Conservation (phyloP, 2,888 invertebrate species). For the Mellilla xanthometata region DNA sequence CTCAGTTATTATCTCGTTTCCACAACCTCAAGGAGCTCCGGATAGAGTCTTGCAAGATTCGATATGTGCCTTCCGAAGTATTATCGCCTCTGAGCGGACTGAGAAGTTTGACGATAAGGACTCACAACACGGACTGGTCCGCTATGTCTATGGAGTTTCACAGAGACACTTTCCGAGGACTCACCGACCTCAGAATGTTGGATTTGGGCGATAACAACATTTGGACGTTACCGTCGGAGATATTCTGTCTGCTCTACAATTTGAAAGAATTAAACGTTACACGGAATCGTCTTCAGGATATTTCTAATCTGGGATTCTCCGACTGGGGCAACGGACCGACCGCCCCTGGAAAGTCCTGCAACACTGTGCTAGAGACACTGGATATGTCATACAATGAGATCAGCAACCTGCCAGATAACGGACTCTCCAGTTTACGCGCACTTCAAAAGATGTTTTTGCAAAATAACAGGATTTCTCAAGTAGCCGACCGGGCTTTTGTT, state of each 20-base stretch:
- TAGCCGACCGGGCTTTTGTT: slow-evolving; percentile 89
- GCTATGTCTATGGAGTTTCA: slow-evolving; percentile 90
- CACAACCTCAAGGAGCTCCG: slow-evolving; percentile 85
- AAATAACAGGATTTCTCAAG: slow-evolving; percentile 88
- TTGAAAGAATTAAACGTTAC: slow-evolving; percentile 88
- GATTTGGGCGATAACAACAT: slow-evolving; percentile 90
- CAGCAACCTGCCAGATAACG: slow-evolving; percentile 86
- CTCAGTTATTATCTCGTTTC: slow-evolving; percentile 83
- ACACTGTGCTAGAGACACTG: slow-evolving; percentile 85
- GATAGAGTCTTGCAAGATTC: slow-evolving; percentile 90
- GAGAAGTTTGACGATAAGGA: slow-evolving; percentile 85
- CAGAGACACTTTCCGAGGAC: slow-evolving; percentile 86
- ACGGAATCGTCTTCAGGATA: slow-evolving; percentile 89
- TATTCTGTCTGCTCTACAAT: slow-evolving; percentile 87
- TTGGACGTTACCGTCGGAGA: slow-evolving; percentile 87
- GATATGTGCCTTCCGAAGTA: slow-evolving; percentile 87
- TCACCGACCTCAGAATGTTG: slow-evolving; percentile 85
- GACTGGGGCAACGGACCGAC: slow-evolving; percentile 87
- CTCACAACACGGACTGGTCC: slow-evolving; percentile 91
- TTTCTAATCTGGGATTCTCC: slow-evolving; percentile 88
- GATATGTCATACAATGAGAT: slow-evolving; percentile 90
- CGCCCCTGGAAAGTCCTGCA: slow-evolving; percentile 87
- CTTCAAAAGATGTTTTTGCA: slow-evolving; percentile 87
- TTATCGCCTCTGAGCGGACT: slow-evolving; percentile 86
- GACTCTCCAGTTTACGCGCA: slow-evolving; percentile 86